Base-by-base conservation (phyloP, 2,113 vertebrate genomes). In the Onychorhynchus coronatus region DNA sequence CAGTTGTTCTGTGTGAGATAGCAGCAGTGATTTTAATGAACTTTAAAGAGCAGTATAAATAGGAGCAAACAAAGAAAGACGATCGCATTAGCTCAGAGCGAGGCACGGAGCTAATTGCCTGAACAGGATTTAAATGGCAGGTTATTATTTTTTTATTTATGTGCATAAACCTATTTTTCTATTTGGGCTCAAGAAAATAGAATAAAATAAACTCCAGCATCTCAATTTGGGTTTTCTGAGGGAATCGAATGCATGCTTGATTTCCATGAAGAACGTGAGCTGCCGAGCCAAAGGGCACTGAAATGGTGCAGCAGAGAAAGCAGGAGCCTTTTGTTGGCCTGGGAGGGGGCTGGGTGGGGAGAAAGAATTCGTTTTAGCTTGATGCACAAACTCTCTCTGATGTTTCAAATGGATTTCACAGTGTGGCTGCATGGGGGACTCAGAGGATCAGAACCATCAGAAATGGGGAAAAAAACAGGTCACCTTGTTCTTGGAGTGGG, bases 21-120 rank as follows among this genome's bases (percentile, higher is more conserved):
- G 95, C 82, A 66, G 87, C 92, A 94, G 92, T 68, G 91, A 96
- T 97, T 94, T 94, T 97, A 97, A 96, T 96, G 94, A 96, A 96
- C 92, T 97, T 97, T 97, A 97, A 96, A 97, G 84, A 91, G 80
- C 90, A 72, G 82, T 20, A 95, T 94, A 92, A 97, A 86, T 88
- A 96, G 96, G 84, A 92, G 53, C 92, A 95, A 96, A 95, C 94
- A 97, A 97, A 97, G 88, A 28, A 39, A 93, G 66, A 85, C 12
- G 24, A 96, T 89, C 5, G 5, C 86, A 82, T 96, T 95, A 94
- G 91, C 91, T 50, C 91, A 25, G 81, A 88, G 96, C 39, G 10
- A 84, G 89, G 95, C 91, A n/a, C 73, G 15, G 79, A 96, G 91
- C 91, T 97, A 96, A 97, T 97, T 96, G 88, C 90, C 83, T 91